A percentile compares a stretch with the other conserved stretches of the same genome.
These are phyloP conservation scores for Perizoma affinitatum DNA, from an alignment of 2,888 invertebrate genomes.

Conservation along the genomic window DNA sequence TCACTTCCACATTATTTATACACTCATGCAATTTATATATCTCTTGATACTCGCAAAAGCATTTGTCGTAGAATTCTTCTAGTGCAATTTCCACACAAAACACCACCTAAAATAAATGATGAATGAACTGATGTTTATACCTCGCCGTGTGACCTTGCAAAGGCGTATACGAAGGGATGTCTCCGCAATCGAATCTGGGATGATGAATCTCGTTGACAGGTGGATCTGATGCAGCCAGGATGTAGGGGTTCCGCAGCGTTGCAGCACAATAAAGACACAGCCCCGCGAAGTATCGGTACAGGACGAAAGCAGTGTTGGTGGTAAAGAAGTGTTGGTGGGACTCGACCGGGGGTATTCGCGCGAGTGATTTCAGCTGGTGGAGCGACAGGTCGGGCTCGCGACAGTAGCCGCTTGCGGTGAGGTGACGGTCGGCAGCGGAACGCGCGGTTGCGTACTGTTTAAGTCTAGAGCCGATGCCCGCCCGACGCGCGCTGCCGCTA, in stretches of 20 bases:
- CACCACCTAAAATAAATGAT: constrained; percentile 44
- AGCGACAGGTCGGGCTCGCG: constrained; percentile 33
- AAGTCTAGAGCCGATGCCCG: constrained; percentile 41
- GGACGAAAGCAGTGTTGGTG: constrained; percentile 1
- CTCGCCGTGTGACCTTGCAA: constrained; percentile 70
- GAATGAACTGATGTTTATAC: constrained; percentile 65
- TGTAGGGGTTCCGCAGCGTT: constrained; percentile 41
- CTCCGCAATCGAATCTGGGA: constrained; percentile 56
- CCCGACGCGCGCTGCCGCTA: constrained; percentile 75
- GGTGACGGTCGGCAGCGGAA: constrained; percentile 42
- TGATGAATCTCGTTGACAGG: constrained; percentile 52
- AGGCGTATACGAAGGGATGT: constrained; percentile 49
- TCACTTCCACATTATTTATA: constrained; percentile 35
- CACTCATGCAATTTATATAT: constrained; percentile 28
- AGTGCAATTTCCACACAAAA: constrained; percentile 25
- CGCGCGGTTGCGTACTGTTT: constrained; percentile 62
- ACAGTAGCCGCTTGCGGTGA: constrained; percentile 20
- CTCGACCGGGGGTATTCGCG: constrained; percentile 16
- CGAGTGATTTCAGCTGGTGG: constrained; percentile 43
- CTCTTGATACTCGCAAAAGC: constrained; percentile 15
- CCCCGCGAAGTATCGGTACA: constrained; percentile 8
- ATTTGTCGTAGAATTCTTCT: constrained; percentile 1
- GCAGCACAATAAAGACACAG: constrained; percentile 41
- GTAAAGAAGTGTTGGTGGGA: not conserved
- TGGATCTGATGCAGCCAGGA: constrained; percentile 49